Percentiles rank a stretch among this genome's conserved stretches.
Evolutionary conservation across 1,140 invertebrate species (phyloP).

Genomic region (Bicyclus anynana): DNA sequence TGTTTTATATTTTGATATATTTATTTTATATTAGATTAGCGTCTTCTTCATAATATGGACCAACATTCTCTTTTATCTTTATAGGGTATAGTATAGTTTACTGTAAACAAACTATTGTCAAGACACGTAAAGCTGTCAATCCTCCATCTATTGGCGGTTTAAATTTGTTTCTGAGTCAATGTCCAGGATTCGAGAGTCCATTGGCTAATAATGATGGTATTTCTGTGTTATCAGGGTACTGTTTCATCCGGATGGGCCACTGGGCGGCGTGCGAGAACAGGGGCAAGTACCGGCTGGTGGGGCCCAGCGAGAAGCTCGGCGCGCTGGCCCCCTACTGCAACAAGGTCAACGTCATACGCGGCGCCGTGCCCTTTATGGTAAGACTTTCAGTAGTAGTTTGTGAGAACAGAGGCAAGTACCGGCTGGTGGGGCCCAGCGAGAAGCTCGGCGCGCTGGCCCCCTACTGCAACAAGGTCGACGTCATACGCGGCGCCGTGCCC

Average conservation of each 20-base stretch:
- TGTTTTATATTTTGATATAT: no score
- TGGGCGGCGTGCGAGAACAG: conserved; percentile 62
- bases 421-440: conserved; percentile 74
- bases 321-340: conserved; percentile 76
- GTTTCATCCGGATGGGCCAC: conserved; percentile 61
- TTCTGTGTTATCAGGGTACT: conserved; percentile 45
- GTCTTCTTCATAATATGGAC: no score
- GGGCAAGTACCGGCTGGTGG: conserved; percentile 57
- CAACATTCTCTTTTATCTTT: no score
- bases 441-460: conserved; percentile 70
- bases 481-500: conserved; percentile 78
- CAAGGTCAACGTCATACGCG: conserved; percentile 80
- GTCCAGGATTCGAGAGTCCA: no score
- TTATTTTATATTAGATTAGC: no score
- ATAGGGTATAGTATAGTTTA: no score
- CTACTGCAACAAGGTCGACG: conserved; percentile 79
- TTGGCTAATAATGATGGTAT: not conserved
- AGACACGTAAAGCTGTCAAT: no score
- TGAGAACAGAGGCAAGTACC: conserved; percentile 51
- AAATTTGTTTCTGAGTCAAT: no score
- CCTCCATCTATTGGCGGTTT: no score
- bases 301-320: conserved; percentile 75
- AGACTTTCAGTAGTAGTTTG: conserved; percentile 57
- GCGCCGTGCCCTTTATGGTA: conserved; percentile 78
- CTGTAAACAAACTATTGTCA: no score